These are phyloP conservation scores for Reticulitermes lucifugus DNA, from an alignment of 2,888 invertebrate genomes.

Conservation along the genomic window DNA sequence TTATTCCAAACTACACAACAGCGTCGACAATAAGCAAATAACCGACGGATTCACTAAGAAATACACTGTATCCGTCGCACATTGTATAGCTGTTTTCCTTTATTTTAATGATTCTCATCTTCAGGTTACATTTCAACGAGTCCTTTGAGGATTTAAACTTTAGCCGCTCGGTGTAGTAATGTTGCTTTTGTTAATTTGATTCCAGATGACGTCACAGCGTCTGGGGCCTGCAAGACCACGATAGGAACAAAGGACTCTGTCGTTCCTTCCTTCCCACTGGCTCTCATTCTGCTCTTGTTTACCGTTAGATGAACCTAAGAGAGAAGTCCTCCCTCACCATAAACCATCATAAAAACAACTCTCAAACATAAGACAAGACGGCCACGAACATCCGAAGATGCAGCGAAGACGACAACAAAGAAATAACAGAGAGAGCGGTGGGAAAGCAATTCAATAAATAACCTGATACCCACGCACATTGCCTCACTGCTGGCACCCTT, in stretches of 20 bases:
- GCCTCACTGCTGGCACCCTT: not conserved
- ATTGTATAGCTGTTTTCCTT: too few relatives aligned
- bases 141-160: not conserved
- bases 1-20: too few relatives aligned
- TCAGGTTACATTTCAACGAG: too few relatives aligned
- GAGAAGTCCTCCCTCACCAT: not conserved
- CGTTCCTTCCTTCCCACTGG: slow-evolving; percentile 7
- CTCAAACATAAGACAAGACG: not conserved
- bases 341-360: too few relatives aligned
- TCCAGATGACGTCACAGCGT: not conserved
- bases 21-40: too few relatives aligned
- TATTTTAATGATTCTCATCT: too few relatives aligned
- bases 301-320: slow-evolving; percentile 29
- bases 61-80: too few relatives aligned
- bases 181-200: not conserved
- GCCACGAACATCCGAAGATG: not conserved
- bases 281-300: not conserved
- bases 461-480: not conserved
- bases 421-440: not conserved
- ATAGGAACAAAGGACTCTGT: not conserved
- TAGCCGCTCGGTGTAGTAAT: not conserved
- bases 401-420: not conserved
- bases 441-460: not conserved
- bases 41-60: too few relatives aligned
- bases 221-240: not conserved